Percentiles rank a stretch among this genome's conserved stretches.
These are phyloP conservation scores for Mamestra brassicae DNA, from an alignment of 2,888 invertebrate species.

Conservation along the genomic window DNA sequence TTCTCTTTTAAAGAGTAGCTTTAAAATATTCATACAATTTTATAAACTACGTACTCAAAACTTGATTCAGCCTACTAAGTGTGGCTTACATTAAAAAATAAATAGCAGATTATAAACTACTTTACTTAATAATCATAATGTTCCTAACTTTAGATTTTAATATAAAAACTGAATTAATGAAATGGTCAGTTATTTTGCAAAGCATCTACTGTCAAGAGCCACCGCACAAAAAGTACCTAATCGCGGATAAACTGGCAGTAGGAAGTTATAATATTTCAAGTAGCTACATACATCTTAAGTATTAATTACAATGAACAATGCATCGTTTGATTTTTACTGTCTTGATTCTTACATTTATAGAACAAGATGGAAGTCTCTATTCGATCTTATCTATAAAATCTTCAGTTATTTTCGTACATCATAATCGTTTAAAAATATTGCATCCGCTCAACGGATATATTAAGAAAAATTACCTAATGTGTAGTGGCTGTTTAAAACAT, in stretches of 20 bases:
- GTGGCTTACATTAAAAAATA: not conserved
- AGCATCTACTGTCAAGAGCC: not conserved
- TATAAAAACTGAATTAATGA: not conserved
- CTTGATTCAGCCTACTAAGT: not conserved
- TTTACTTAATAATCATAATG: not conserved
- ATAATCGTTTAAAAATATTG: not conserved
- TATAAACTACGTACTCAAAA: not conserved
- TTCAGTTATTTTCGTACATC: not conserved
- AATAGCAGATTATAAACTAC: not conserved
- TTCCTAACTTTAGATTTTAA: not conserved
- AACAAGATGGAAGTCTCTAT: not conserved
- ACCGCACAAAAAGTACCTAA: not conserved
- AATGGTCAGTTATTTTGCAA: not conserved
- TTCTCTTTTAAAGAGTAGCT: not conserved
- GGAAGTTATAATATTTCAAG: not conserved
- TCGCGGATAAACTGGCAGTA: not conserved
- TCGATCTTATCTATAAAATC: not conserved
- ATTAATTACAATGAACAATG: not conserved
- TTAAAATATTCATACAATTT: conserved; percentile 1
- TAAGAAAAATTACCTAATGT: not conserved
- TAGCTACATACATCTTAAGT: not conserved
- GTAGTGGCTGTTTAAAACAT: not conserved
- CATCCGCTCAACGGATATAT: not conserved
- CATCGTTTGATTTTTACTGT: not conserved
- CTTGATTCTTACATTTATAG: not conserved